Evolutionary conservation across 2,888 invertebrate species (phyloP), one percentile per base, ranked within the genome.

Genomic region (Drosophila fungiperda): DNA sequence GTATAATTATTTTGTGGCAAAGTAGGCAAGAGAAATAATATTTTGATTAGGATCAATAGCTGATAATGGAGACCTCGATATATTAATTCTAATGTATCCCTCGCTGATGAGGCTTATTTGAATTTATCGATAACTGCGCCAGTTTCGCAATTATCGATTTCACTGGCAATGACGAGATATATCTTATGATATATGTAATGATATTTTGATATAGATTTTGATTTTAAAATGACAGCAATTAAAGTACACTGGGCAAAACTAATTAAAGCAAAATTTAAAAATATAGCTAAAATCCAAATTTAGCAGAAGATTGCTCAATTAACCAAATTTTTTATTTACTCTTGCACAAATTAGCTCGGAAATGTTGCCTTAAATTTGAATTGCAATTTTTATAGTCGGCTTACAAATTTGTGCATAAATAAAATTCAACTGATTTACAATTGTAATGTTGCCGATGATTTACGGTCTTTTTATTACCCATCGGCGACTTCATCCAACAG

Each of bases 381-480:
- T 15, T 23, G 23, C 20, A 45, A 15, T 15, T 23, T 45, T 45
- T 12, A 15, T 12, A 15, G 12, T 45, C 12, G 15, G 12, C 45
- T 20, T 8, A 8, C 20, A 15, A 23, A 15, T 1, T n/a, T 40
- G n/a, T 5, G n/a, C 9, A n/a, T n/a, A 9, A 40, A 5, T n/a
- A n/a, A n/a, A 40, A 40, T 40, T 9, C n/a, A 45, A 4, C 8
- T 8, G 4, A 23, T 23, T 15, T 4, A 0, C 45, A 45, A 15
- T 45, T 15, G 4, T 23, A 15, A 15, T 23, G 45, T 23, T 4
- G 15, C 1, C 15, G 8, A 23, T 23, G 23, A 45, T 23, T n/a
- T n/a, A n/a, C n/a, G n/a, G n/a, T n/a, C n/a, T n/a, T 62, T 54
- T 33, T 23, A 26, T 57, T 40, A 12, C 8, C 12, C 45, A 15